Base-by-base conservation (phyloP, 2,888 invertebrate species). In the Eretmocerus hayati region DNA sequence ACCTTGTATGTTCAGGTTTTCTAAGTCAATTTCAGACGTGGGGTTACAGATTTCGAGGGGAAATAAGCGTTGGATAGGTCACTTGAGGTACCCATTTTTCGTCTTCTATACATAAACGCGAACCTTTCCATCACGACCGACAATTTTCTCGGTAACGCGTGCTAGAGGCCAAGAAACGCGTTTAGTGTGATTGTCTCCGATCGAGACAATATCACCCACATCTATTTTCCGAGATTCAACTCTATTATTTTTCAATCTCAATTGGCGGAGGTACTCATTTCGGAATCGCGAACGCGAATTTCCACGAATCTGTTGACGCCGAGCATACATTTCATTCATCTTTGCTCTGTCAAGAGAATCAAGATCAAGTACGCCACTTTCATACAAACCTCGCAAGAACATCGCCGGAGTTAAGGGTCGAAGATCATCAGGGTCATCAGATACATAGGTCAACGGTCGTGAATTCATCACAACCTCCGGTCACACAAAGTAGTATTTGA, bases 401-500 rank as follows among this genome's bases (percentile, higher is more conserved):
- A 56, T 56, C 2, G 42, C 51, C 2, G 35, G 35, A 4, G 35
- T 35, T 18, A 35, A 18, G 9, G 35, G 35, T 35, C 5, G 15
- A 5, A 35, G 16, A 16, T 35, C 35, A 35, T 15, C 8, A 4
- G 16, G 57, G 19, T 46, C 46, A 1, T 55, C 53, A 3, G 56
- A 52, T 31, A 57, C 33, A 22, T 58, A 64, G 15, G 62, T 66
- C 18, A 70, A 52, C n/a, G 69, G 68, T 47, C 69, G 53, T 2
- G 62, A 57, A 56, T 72, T 71, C 8, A 72, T 38, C 1, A 58
- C 54, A 3, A 56, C 50, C 53, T 72, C 69, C 36, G 61, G 47
- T 71, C 61, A 23, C 56, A 57, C 4, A 67, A 26, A 1, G 59
- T 40, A 62, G 46, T 0, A 65, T 68, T n/a, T 39, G 70, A 45